A percentile compares a stretch with the other conserved stretches of the same genome.
These are phyloP conservation scores for Ochropacha duplaris DNA, from an alignment of 2,888 invertebrate species.

Conservation along the genomic window DNA sequence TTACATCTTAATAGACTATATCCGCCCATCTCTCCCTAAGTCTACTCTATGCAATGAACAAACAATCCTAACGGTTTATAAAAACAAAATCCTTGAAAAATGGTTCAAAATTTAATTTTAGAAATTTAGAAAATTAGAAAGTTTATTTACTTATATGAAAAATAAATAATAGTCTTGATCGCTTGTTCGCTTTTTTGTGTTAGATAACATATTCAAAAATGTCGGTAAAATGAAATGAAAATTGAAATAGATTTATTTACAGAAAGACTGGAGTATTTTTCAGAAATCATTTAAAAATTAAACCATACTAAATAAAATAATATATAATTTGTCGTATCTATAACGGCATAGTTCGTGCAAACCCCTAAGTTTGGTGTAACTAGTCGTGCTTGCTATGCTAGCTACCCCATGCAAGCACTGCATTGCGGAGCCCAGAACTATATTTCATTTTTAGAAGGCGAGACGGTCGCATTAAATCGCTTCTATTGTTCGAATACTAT, in stretches of 20 bases:
- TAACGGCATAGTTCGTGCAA: background rate
- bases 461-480: slow-evolving; percentile 64
- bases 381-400: slow-evolving; percentile 44
- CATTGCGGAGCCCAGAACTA: slow-evolving; percentile 76
- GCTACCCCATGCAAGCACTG: slow-evolving; percentile 74
- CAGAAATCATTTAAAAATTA: too few relatives aligned
- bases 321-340: too few relatives aligned
- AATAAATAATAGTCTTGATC: background rate
- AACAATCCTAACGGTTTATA: background rate
- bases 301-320: too few relatives aligned
- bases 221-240: too few relatives aligned
- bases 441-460: slow-evolving; percentile 77
- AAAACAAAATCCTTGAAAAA: background rate
- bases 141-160: too few relatives aligned
- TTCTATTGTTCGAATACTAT: slow-evolving; percentile 64
- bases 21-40: slow-evolving; percentile 63
- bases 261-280: too few relatives aligned
- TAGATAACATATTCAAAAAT: too few relatives aligned
- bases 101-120: background rate
- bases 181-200: too few relatives aligned
- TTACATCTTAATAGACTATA: slow-evolving; percentile 70
- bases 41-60: slow-evolving; percentile 25
- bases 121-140: too few relatives aligned
- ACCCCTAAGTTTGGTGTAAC: slow-evolving; percentile 23
- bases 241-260: too few relatives aligned